Evolutionary conservation across 1,140 invertebrate genomes (phyloP), one percentile per base, ranked within the genome.

Genomic region (Rhagoletis pomonella): DNA sequence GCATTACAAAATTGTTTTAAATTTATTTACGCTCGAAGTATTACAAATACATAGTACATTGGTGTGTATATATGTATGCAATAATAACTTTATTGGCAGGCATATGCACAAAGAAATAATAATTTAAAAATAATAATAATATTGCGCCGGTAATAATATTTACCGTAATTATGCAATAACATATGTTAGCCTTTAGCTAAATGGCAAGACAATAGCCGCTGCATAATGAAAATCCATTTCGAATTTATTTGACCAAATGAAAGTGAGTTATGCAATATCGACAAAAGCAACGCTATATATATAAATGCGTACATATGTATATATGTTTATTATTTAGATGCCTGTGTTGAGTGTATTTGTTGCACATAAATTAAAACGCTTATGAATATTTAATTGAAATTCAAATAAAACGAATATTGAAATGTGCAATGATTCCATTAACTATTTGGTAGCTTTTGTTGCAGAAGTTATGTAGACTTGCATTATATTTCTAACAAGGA

Each of bases 291-390:
- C 29, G 29, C 29, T 29, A 29, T 6, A 59, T 1, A 62, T 12
- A 62, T n/a, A 4, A 14, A 14, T 62, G 60, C 2, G 50, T 55
- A 2, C 2, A 55, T 19, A 17, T 19, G 6, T 77, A 17, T 50
- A 17, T 50, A n/a, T 81, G 47, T 55, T 81, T 55, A 55, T 81
- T 73, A 44, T 47, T 9, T 42, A 44, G 42, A 67, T 42, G 10
- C 17, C 2, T 73, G 3, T 47, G 42, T 10, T 7, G 5, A 10
- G 64, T 73, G 12, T 73, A 17, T 81, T 81, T 55, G 50, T 29
- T 81, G 73, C 6, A 55, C 73, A 81, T 81, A 81, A 81, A 81
- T 81, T 81, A 81, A 81, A 81, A 81, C 73, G 73, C 73, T 55
- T 81, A 58, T 81, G 73, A 81, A 81, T 81, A 81, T 81, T 81